A percentile compares a stretch with the other conserved stretches of the same genome.
Evolutionary conservation across 2,797 vertebrate genomes (phyloP).

Genomic region (Lateolabrax maculatus): DNA sequence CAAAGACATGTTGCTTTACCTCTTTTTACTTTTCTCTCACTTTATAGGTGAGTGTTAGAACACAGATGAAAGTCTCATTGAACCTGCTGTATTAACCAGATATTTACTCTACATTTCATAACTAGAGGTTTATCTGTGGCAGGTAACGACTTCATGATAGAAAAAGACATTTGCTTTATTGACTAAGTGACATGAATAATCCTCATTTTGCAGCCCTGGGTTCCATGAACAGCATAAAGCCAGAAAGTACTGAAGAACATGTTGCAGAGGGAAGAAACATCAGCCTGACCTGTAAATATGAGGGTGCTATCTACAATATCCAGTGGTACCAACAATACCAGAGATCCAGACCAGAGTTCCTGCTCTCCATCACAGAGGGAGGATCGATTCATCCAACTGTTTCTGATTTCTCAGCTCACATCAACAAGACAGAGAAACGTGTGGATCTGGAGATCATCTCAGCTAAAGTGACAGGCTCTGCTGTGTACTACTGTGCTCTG

Average conservation of each 20-base stretch:
- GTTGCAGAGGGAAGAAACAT: constrained; percentile 32
- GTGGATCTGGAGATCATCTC: background rate
- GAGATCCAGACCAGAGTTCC: constrained; percentile 41
- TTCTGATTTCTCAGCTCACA: constrained; percentile 26
- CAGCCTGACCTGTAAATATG: constrained; percentile 32
- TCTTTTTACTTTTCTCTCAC: constrained; percentile 10
- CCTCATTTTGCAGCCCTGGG: constrained; percentile 24
- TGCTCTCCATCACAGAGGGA: constrained; percentile 34
- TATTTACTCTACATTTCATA: background rate
- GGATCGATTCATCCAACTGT: background rate
- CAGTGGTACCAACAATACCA: constrained; percentile 45
- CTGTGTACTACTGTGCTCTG: too few relatives aligned
- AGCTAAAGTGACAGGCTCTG: background rate
- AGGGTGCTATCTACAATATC: constrained; percentile 4
- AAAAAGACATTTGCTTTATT: background rate
- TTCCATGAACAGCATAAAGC: constrained; percentile 31
- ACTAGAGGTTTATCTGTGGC: background rate
- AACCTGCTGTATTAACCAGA: background rate
- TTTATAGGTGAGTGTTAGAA: constrained; percentile 14
- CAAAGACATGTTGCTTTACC: constrained; percentile 38
- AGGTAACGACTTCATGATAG: background rate
- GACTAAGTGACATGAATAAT: constrained; percentile 20
- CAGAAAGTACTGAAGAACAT: constrained; percentile 5
- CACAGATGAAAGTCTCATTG: background rate
- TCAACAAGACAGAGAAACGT: background rate